Percentiles rank a stretch among this genome's conserved stretches.
Conservation (phyloP, 2,888 invertebrate genomes). For the Amphimallon solstitiale region DNA sequence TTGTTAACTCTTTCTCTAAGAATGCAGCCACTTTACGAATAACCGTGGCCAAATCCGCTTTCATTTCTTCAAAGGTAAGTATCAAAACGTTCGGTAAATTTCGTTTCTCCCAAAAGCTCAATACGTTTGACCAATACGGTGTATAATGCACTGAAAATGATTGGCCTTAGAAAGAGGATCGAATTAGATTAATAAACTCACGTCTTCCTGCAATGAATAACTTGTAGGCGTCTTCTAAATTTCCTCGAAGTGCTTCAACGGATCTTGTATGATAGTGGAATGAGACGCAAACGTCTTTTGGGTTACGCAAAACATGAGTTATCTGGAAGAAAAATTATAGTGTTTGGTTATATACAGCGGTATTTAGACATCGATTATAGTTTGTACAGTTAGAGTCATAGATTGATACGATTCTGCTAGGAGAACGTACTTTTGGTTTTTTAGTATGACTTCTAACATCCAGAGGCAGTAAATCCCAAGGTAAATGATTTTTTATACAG, state of each 20-base stretch:
- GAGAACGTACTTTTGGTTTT: constrained; percentile 41
- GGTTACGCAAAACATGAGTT: constrained; percentile 43
- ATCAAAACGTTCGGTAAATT: constrained; percentile 29
- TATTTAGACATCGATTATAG: too few relatives aligned
- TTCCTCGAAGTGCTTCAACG: constrained; percentile 65
- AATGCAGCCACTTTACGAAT: constrained; percentile 61
- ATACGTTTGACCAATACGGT: constrained; percentile 30
- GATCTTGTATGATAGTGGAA: constrained; percentile 39
- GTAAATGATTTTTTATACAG: constrained; percentile 45
- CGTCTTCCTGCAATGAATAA: constrained; percentile 63
- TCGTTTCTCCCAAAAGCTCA: constrained; percentile 26
- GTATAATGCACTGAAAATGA: constrained; percentile 1
- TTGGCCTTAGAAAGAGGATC: too few relatives aligned
- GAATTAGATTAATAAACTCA: constrained; percentile 54
- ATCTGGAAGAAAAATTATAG: constrained; percentile 46
- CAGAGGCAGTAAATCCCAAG: constrained; percentile 43
- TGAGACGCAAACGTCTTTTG: constrained; percentile 44
- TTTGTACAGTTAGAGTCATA: too few relatives aligned
- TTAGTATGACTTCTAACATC: constrained; percentile 55
- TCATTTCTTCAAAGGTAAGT: constrained; percentile 40
- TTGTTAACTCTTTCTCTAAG: constrained; percentile 55
- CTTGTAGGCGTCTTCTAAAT: constrained; percentile 23
- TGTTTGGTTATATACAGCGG: too few relatives aligned
- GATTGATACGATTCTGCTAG: too few relatives aligned
- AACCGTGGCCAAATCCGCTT: constrained; percentile 60